Evolutionary conservation across 2,113 vertebrate species (phyloP), one percentile per base, ranked within the genome.

Genomic region (Menidia beryllina): DNA sequence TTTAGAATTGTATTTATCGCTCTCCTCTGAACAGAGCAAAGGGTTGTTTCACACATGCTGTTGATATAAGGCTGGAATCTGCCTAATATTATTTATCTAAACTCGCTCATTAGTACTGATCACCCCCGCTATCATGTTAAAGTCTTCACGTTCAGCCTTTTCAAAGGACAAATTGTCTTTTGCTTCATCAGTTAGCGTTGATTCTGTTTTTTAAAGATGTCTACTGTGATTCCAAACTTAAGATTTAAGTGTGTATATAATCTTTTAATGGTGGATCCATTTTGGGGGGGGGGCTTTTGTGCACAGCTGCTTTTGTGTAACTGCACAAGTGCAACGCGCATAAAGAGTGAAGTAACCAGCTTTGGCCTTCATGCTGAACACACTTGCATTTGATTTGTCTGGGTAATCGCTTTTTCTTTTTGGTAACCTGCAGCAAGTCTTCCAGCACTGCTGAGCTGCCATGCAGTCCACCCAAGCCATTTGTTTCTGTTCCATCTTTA

Each of bases 311-410:
- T 14, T 45, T 45, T 5, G 15, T 19, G 15, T 6, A 15, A 5
- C 2, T 19, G 17, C 5, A n/a, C n/a, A n/a, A n/a, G n/a, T n/a
- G 41, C 4, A 27, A 47, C 0, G 3, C 24, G 13, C 20, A 13
- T 1, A 3, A 34, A 23, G 8, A 50, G 5, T 69, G 24, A 50
- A 70, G 48, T 50, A 21, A 66, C 34, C 57, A 38, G 48, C 26
- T 4, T 27, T 1, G 3, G 20, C 23, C 48, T 41, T 11, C 11
- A 19, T 38, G 48, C 5, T 57, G 2, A 52, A 24, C 66, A 51
- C 47, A 60, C 1, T 2, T 56, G 27, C 4, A 38, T 72, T 58
- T 75, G 69, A 75, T 84, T 84, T 86, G 30, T 61, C 10, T 13
- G 41, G n/a, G 65, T 71, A 25, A 72, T 79, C 55, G 70, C 7